Evolutionary conservation across 2,888 invertebrate genomes (phyloP).

Genomic region (Pheosia tremula): DNA sequence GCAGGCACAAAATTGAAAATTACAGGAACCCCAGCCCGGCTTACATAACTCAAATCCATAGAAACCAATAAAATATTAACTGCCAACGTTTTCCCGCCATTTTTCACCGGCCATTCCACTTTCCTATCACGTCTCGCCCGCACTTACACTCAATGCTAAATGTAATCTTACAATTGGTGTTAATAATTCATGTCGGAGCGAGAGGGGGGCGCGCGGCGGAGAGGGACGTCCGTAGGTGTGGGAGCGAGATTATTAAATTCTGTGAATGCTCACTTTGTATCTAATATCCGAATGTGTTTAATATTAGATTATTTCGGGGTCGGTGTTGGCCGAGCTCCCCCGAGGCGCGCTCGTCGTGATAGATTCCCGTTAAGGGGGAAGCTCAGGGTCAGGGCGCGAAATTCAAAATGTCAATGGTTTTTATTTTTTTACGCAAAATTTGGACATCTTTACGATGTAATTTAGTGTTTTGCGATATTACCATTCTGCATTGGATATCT

Average conservation of each 20-base stretch:
- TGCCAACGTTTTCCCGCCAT: conserved; percentile 75
- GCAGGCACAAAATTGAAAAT: conserved; percentile 82
- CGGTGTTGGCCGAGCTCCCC: conserved; percentile 55
- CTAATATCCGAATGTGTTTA: conserved; percentile 84
- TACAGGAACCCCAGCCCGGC: conserved; percentile 66
- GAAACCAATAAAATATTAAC: conserved; percentile 83
- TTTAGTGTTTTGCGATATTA: no score
- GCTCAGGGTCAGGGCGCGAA: no score
- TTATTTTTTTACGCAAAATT: no score
- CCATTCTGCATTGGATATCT: no score
- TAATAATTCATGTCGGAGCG: conserved; percentile 76
- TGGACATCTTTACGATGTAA: no score
- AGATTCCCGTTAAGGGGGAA: conserved; percentile 63
- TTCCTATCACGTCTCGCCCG: conserved; percentile 74
- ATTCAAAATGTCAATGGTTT: no score
- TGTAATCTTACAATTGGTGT: conserved; percentile 84
- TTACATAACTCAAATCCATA: conserved; percentile 81
- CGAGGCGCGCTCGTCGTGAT: conserved; percentile 70
- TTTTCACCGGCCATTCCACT: conserved; percentile 74
- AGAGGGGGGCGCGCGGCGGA: conserved; percentile 44
- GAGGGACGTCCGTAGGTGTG: conserved; percentile 54
- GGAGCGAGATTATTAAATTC: conserved; percentile 82
- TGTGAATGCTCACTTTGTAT: conserved; percentile 84
- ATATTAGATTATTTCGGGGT: conserved; percentile 81
- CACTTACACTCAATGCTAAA: conserved; percentile 79